phyloP scores from a whole-genome alignment of 2,888 invertebrate genomes.

The Mactromeris polynyma region DNA sequence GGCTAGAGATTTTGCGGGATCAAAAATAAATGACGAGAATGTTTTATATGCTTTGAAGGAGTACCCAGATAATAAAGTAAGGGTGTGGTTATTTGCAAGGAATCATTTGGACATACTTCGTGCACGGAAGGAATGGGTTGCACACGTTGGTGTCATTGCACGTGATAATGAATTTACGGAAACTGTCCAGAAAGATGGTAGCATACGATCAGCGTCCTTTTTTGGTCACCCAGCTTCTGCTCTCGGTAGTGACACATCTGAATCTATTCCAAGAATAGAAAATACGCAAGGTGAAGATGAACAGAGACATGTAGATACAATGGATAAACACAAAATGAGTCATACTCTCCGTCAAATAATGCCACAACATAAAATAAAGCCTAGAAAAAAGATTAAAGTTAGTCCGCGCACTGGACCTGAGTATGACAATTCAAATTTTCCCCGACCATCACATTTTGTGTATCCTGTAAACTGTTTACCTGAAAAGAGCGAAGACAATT shows the following conservation, averaged over 20 bases:
- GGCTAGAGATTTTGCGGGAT: constrained; percentile 60
- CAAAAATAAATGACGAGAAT: constrained; percentile 51
- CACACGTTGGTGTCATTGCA: constrained; percentile 62
- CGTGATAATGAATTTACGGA: constrained; percentile 56
- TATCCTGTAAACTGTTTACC: constrained; percentile 48
- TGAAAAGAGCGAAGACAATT: background rate
- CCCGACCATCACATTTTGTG: constrained; percentile 59
- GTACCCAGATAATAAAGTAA: constrained; percentile 54
- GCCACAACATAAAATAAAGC: background rate
- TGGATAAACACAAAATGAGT: background rate
- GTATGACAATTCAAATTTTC: constrained; percentile 61
- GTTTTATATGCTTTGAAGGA: constrained; percentile 66
- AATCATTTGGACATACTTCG: constrained; percentile 57
- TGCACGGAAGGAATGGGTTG: constrained; percentile 62
- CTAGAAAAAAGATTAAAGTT: background rate
- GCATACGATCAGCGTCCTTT: constrained; percentile 49
- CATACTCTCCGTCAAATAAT: background rate
- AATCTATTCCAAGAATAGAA: background rate
- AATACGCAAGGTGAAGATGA: background rate
- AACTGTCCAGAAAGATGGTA: constrained; percentile 1
- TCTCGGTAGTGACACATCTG: constrained; percentile 40
- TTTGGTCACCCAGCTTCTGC: constrained; percentile 52
- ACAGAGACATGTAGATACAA: too few species aligned
- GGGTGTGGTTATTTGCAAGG: constrained; percentile 65
- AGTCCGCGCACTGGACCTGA: constrained; percentile 33